Conservation (phyloP, 2,113 vertebrate genomes). For the Oncorhynchus tshawytscha region DNA sequence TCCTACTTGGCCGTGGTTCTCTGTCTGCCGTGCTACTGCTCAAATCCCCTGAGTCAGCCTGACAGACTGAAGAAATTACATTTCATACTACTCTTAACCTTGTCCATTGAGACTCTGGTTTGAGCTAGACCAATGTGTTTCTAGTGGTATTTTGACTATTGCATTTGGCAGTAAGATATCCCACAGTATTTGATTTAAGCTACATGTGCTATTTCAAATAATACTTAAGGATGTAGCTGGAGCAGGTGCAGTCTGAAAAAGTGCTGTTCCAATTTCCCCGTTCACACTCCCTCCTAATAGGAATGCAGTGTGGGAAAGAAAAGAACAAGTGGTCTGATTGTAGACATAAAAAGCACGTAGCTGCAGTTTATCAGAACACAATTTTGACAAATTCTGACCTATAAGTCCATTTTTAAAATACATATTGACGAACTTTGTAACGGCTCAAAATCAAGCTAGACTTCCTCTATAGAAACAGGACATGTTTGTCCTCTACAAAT, state of each 20-base stretch:
- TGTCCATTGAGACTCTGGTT: conserved; percentile 12
- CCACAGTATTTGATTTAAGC: neutral
- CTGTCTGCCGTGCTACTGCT: conserved; percentile 33
- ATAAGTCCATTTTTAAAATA: neutral
- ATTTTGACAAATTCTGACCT: neutral
- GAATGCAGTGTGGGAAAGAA: neutral
- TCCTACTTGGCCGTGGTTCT: conserved; percentile 29
- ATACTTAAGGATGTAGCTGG: neutral
- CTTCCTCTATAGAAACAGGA: too few relatives aligned
- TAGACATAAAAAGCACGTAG: neutral
- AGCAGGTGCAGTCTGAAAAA: neutral
- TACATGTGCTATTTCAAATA: neutral
- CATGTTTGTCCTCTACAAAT: too few relatives aligned
- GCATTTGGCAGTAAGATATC: neutral
- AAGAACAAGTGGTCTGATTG: neutral
- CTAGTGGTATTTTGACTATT: conserved; percentile 2
- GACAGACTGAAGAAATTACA: conserved; percentile 30
- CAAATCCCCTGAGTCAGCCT: conserved; percentile 57
- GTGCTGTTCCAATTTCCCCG: neutral
- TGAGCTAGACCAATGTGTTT: neutral
- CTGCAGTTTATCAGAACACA: neutral
- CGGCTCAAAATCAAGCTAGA: too few relatives aligned
- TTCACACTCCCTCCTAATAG: neutral
- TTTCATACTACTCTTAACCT: conserved; percentile 42
- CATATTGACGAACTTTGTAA: too few relatives aligned